Base-by-base conservation (phyloP, 2,797 vertebrate species). In the Lagorchestes hirsutus region DNA sequence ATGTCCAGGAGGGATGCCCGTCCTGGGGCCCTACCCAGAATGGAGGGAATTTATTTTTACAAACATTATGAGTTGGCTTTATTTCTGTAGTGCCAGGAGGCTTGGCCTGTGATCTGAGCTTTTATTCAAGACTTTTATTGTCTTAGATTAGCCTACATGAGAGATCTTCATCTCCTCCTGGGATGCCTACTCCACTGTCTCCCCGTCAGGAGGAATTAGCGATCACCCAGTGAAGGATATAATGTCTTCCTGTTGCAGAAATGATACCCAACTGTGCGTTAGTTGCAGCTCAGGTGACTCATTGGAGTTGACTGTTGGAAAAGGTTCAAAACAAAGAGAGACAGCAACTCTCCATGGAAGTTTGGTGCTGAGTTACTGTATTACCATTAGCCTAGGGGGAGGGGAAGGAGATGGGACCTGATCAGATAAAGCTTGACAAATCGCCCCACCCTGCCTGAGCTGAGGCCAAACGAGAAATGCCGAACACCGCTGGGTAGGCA, bases 71-170 rank as follows among this genome's bases (percentile, higher is more conserved):
- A 55, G 93, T 74, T 82, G 54, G 74, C 93, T 96, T 93, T 95
- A 96, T 95, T 96, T 97, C 95, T 93, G 82, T 95, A 40, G 59
- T 97, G 96, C 93, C 97, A 97, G 87, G 54, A 95, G 87, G 58
- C 95, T 97, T 96, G 97, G 97, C 92, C 18, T 55, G 90, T 34
- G 95, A 96, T 95, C 97, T 97, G 94, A 97, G 82, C 93, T 59
- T 95, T 97, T 92, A 58, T 96, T 92, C 93, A 92, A 91, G 59
- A 94, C 87, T 90, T 96, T 95, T 96, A 96, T 97, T 96, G 96
- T 93, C 93, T 95, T 95, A 95, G 96, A 95, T 96, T 96, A 95
- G 54, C 91, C 96, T 95, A 90, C 94, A 93, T 95, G 94, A 96
- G 50, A 52, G 91, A 94, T 95, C 94, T 56, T 94, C 94, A 31